A percentile compares a stretch with the other conserved stretches of the same genome.
Conservation (phyloP, 2,113 vertebrate genomes). For the Cyanocitta stelleri region DNA sequence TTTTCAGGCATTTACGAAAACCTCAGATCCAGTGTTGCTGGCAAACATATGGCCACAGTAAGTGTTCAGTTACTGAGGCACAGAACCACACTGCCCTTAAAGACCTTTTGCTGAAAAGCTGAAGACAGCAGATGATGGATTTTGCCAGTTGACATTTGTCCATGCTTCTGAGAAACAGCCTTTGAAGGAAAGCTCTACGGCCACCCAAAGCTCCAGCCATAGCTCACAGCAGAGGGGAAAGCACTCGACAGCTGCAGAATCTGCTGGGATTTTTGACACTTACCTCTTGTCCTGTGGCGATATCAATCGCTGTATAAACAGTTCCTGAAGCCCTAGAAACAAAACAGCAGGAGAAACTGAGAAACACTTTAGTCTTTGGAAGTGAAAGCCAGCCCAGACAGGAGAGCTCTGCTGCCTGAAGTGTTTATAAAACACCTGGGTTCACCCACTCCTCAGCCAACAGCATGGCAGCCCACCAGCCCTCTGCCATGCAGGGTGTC, state of each 20-base stretch:
- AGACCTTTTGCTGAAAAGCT: not conserved
- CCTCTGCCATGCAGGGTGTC: not conserved
- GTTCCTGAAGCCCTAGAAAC: constrained; percentile 89
- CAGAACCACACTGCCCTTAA: not conserved
- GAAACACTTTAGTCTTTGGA: not conserved
- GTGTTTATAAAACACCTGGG: not conserved
- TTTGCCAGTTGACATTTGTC: not conserved
- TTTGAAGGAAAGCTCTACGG: not conserved
- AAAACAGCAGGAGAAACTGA: not conserved
- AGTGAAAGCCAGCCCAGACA: not conserved
- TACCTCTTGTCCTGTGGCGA: constrained; percentile 96
- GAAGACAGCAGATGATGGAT: not conserved
- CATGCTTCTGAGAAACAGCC: not conserved
- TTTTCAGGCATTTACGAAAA: not conserved
- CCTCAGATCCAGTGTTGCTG: not conserved
- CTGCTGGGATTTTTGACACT: not conserved
- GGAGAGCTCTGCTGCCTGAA: not conserved
- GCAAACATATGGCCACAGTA: not conserved
- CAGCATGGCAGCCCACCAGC: not conserved
- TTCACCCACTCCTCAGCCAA: not conserved
- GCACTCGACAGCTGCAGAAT: not conserved
- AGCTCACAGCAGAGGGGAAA: not conserved
- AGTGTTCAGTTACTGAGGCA: not conserved
- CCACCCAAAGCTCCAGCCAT: not conserved
- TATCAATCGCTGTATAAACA: constrained; percentile 97